These are phyloP conservation scores for Poecilia wingei DNA, from an alignment of 2,797 vertebrate genomes.

Conservation along the genomic window DNA sequence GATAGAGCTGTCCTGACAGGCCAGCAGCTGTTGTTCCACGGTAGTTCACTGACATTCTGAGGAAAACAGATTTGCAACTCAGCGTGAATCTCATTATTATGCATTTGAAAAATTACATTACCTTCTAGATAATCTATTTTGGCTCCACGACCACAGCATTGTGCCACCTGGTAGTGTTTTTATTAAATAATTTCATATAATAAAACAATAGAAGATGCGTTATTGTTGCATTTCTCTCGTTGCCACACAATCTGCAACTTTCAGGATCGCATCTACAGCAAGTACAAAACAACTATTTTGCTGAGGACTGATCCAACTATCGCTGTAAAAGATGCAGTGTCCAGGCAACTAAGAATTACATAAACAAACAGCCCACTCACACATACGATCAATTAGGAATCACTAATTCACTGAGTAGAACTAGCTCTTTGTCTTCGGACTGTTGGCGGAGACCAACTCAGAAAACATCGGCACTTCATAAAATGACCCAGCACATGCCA, in stretches of 20 bases:
- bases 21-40: conserved; percentile 54
- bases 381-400: conserved; percentile 1
- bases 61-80: conserved; percentile 67
- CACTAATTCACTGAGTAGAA: background rate
- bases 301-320: background rate
- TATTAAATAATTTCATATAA: conserved; percentile 26
- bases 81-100: conserved; percentile 69
- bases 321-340: background rate
- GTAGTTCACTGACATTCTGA: conserved; percentile 54
- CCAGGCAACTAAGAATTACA: background rate
- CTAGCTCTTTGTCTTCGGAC: background rate
- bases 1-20: conserved; percentile 62
- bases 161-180: conserved; percentile 46
- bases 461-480: background rate
- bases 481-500: background rate
- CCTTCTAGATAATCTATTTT: conserved; percentile 62
- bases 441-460: background rate
- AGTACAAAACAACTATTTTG: background rate
- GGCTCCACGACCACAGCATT: conserved; percentile 24
- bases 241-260: background rate
- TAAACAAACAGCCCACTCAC: conserved; percentile 6
- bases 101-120: conserved; percentile 66
- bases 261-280: background rate
- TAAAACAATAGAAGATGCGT: conserved; percentile 23
- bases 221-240: conserved; percentile 11